Conservation (phyloP, 2,797 vertebrate species). For the Oreochromis grahami region DNA sequence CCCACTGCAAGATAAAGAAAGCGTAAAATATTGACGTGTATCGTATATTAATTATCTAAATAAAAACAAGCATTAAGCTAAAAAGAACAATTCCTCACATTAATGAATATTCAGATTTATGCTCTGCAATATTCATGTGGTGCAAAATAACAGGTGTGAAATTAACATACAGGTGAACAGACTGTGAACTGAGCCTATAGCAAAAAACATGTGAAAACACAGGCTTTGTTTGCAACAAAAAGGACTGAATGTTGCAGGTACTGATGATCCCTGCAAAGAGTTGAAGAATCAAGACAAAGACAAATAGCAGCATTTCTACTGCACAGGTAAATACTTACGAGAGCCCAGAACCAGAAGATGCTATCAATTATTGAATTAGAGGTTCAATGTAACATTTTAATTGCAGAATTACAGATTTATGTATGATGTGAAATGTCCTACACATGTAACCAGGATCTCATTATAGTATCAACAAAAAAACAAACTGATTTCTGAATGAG, state of each 20-base stretch:
- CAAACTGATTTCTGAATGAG: not conserved
- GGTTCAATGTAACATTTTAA: not conserved
- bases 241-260: not conserved
- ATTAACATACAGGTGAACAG: slow-evolving; percentile 54
- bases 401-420: not conserved
- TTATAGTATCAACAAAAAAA: not conserved
- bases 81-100: not conserved
- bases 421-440: not conserved
- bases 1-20: not conserved
- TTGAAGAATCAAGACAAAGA: not conserved
- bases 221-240: slow-evolving; percentile 13
- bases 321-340: not conserved
- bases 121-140: not conserved
- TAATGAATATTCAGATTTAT: slow-evolving; percentile 2
- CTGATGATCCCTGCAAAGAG: slow-evolving; percentile 3
- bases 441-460: not conserved
- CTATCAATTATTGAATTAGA: not conserved
- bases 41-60: not conserved
- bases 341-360: not conserved
- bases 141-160: slow-evolving; percentile 42
- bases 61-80: not conserved
- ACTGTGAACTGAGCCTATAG: slow-evolving; percentile 33
- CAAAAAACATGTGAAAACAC: slow-evolving; percentile 20
- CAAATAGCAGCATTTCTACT: not conserved
- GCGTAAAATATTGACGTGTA: not conserved